Percentiles rank a stretch among this genome's conserved stretches.
These are phyloP conservation scores for Drosophila eugracilis DNA, from an alignment of 1,140 invertebrate genomes.

Conservation along the genomic window DNA sequence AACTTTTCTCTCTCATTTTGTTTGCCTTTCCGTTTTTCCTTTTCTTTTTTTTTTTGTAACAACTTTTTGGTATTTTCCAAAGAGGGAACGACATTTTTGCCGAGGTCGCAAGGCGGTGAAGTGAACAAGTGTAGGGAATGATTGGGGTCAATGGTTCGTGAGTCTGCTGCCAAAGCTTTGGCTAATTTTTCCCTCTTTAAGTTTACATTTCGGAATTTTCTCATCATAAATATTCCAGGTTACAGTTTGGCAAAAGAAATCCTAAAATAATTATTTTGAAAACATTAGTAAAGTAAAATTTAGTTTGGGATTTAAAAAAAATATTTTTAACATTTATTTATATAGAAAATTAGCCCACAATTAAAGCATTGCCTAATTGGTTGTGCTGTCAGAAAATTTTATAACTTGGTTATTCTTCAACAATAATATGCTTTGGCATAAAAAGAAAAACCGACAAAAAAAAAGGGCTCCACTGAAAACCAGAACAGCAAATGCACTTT, in stretches of 20 bases:
- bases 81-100: constrained; percentile 32
- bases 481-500: constrained; percentile 53
- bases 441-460: constrained; percentile 7
- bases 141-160: constrained; percentile 63
- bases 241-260: background rate
- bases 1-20: constrained; percentile 37
- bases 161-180: constrained; percentile 28
- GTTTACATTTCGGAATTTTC: background rate
- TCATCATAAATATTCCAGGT: background rate
- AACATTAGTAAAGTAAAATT: no score
- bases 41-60: constrained; percentile 25
- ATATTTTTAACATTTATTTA: no score
- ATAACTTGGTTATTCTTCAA: background rate
- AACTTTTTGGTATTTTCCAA: constrained; percentile 43
- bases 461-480: constrained; percentile 34
- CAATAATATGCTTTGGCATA: constrained; percentile 8
- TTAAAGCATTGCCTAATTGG: no score
- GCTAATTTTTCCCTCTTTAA: constrained; percentile 26
- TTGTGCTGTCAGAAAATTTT: no score
- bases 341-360: no score
- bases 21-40: constrained; percentile 21
- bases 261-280: background rate
- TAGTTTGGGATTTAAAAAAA: no score
- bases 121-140: constrained; percentile 51
- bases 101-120: constrained; percentile 25